phyloP scores from a whole-genome alignment of 2,113 vertebrate genomes.

The Heterocephalus glaber region DNA sequence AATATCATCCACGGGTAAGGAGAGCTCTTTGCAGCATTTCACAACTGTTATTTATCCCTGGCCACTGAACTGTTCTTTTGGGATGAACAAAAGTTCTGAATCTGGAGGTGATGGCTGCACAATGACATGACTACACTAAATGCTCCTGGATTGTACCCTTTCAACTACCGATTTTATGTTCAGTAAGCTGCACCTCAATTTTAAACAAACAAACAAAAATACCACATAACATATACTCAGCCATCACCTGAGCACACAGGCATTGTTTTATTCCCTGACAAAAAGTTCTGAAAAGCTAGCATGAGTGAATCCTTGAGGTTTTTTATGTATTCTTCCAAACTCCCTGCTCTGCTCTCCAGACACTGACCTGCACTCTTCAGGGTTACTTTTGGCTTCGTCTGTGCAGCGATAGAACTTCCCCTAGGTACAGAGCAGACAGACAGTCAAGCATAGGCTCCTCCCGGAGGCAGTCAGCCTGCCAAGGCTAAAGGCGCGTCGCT shows the following conservation, averaged over 20 bases:
- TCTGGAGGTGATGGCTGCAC: background rate
- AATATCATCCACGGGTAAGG: background rate
- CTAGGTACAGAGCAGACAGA: conserved; percentile 82
- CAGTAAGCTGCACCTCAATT: background rate
- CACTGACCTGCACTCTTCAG: conserved; percentile 95
- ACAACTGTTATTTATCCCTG: background rate
- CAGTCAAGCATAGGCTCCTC: background rate
- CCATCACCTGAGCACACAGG: background rate
- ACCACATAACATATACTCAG: background rate
- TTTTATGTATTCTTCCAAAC: background rate
- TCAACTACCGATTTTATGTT: background rate
- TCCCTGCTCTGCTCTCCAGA: background rate
- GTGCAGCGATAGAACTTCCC: conserved; percentile 98
- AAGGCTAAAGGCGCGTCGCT: accelerated
- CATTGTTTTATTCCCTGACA: background rate
- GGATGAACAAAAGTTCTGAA: background rate
- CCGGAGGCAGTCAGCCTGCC: background rate
- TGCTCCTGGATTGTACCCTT: background rate
- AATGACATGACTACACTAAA: background rate
- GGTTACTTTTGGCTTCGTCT: conserved; percentile 95
- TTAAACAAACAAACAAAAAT: background rate
- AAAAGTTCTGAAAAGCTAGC: background rate
- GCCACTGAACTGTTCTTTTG: background rate
- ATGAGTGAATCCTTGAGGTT: background rate
- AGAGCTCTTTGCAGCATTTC: background rate